phyloP scores from a whole-genome alignment of 2,888 invertebrate species.

The Pediacus dermestoides region DNA sequence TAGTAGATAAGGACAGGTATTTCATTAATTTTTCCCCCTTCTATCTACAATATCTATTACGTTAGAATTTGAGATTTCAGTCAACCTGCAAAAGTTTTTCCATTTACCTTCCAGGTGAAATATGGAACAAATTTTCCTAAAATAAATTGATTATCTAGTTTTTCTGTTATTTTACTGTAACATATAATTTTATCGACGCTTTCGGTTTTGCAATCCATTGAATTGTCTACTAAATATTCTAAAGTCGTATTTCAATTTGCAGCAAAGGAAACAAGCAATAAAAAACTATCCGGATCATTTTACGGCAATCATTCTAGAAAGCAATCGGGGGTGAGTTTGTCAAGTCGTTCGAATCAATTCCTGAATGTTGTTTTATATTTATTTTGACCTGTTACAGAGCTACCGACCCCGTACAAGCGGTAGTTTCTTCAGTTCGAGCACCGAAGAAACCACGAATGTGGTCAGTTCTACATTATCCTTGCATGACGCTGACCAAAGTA shows the following conservation, averaged over 20 bases:
- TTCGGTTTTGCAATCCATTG: too few relatives aligned
- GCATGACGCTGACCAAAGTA: constrained; percentile 44
- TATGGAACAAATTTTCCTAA: too few relatives aligned
- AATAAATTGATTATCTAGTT: too few relatives aligned
- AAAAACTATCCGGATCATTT: constrained; percentile 39
- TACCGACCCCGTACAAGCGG: constrained; percentile 42
- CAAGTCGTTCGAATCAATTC: neutral
- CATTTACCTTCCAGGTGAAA: too few relatives aligned
- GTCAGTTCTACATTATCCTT: constrained; percentile 40
- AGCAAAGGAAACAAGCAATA: constrained; percentile 45
- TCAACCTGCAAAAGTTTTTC: too few relatives aligned
- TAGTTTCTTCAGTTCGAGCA: constrained; percentile 48
- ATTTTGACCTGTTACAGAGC: constrained; percentile 35
- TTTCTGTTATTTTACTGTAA: too few relatives aligned
- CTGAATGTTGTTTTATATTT: neutral
- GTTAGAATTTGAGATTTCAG: too few relatives aligned
- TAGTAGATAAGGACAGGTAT: too few relatives aligned
- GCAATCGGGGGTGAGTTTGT: constrained; percentile 47
- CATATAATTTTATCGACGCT: too few relatives aligned
- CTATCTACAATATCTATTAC: too few relatives aligned
- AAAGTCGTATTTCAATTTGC: constrained; percentile 34
- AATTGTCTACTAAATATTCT: too few relatives aligned
- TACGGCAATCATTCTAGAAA: constrained; percentile 47
- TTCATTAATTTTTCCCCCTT: too few relatives aligned
- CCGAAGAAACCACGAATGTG: constrained; percentile 35